These are phyloP conservation scores for Mohoua ochrocephala DNA, from an alignment of 2,113 vertebrate species.

Conservation along the genomic window DNA sequence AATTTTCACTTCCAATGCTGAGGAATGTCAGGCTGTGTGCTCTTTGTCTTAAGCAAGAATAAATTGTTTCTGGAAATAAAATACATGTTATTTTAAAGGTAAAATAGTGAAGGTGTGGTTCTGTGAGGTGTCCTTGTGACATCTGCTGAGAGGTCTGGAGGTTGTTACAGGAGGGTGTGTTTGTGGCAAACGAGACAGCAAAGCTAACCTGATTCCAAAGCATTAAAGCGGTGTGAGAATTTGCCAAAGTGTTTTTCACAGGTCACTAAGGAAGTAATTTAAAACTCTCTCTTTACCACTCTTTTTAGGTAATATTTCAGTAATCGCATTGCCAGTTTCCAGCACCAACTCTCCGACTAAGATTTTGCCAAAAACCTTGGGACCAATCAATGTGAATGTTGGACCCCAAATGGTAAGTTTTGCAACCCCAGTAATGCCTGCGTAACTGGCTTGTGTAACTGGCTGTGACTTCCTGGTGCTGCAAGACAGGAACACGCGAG, in stretches of 20 bases:
- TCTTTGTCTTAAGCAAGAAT: neutral
- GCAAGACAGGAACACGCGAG: neutral
- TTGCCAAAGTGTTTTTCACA: neutral
- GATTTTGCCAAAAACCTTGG: slow-evolving; percentile 79
- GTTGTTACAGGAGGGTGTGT: neutral
- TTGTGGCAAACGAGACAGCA: neutral
- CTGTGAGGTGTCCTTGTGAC: neutral
- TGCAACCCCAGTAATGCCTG: neutral
- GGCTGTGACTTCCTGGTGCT: neutral
- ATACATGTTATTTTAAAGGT: neutral
- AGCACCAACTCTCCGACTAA: slow-evolving; percentile 72
- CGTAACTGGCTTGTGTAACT: neutral
- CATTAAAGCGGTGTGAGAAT: neutral
- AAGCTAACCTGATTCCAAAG: neutral
- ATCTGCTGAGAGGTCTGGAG: neutral
- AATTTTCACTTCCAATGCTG: neutral
- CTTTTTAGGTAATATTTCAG: slow-evolving; percentile 73
- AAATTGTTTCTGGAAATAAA: neutral
- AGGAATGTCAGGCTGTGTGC: neutral
- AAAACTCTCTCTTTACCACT: neutral
- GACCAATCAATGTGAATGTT: slow-evolving; percentile 79
- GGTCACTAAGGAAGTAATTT: neutral
- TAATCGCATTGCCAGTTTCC: slow-evolving; percentile 72
- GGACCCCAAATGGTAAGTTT: slow-evolving; percentile 80
- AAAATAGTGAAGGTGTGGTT: neutral